Conservation (phyloP, 2,797 vertebrate species). For the Avahi laniger region DNA sequence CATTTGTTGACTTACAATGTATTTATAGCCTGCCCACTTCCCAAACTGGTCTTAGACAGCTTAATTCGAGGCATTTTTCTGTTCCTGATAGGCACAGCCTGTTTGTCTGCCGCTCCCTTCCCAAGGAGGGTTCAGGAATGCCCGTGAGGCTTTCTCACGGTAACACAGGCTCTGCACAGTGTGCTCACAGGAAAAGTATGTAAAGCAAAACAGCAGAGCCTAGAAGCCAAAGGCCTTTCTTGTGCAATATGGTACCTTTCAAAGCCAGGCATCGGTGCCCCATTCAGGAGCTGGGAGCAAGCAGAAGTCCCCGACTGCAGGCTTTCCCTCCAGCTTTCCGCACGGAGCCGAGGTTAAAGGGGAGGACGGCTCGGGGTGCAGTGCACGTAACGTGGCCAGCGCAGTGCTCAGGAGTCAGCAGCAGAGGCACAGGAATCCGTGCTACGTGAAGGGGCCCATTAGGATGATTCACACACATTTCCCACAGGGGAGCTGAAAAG, state of each 20-base stretch:
- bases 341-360: background rate
- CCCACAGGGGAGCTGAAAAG: background rate
- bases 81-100: background rate
- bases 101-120: background rate
- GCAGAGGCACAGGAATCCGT: background rate
- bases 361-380: background rate
- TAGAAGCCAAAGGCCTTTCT: background rate
- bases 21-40: slow-evolving; percentile 36
- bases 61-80: background rate
- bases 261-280: background rate
- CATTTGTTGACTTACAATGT: background rate
- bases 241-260: background rate
- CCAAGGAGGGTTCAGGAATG: background rate
- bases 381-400: background rate
- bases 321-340: background rate
- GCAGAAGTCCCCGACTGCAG: background rate
- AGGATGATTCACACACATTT: slow-evolving; percentile 46
- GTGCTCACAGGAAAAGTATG: slow-evolving; percentile 58
- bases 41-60: background rate
- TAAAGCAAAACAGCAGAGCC: background rate
- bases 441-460: slow-evolving; percentile 12
- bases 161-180: background rate
- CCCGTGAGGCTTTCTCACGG: slow-evolving; percentile 55
- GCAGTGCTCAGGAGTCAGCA: background rate
- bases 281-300: background rate